These are phyloP conservation scores for Crotophaga sulcirostris DNA, from an alignment of 2,113 vertebrate genomes.

Conservation along the genomic window DNA sequence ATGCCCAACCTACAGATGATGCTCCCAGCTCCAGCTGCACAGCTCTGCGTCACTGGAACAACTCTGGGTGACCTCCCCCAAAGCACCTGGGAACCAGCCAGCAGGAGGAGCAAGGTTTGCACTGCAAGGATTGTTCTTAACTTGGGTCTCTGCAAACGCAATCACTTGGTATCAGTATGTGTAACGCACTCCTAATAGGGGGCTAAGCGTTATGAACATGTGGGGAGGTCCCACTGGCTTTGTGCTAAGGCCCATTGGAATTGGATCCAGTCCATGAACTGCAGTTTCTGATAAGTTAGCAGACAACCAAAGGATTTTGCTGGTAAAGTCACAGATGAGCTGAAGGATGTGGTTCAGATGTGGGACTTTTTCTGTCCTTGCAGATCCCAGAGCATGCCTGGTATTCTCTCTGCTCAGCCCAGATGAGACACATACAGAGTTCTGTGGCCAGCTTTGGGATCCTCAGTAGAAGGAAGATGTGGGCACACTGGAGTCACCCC, in stretches of 20 bases:
- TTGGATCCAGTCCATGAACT: background rate
- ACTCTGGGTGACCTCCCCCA: accelerated
- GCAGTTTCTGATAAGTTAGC: background rate
- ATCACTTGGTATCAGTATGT: background rate
- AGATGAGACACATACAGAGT: background rate
- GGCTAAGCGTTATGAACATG: too few relatives aligned
- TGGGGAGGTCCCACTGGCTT: background rate
- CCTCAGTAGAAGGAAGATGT: background rate
- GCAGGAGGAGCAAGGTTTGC: background rate
- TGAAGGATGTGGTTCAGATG: background rate
- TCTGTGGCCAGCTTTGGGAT: background rate
- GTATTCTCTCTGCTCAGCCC: background rate
- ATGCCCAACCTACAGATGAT: background rate
- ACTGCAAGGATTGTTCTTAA: background rate
- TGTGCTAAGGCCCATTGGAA: background rate
- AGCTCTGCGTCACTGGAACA: background rate
- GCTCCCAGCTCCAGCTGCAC: background rate
- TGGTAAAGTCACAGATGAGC: background rate
- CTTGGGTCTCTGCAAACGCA: background rate
- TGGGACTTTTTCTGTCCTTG: background rate
- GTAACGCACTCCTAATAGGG: background rate
- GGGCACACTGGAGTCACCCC: background rate
- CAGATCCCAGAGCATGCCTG: background rate
- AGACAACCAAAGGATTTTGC: background rate
- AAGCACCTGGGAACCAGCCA: background rate